Conservation (phyloP, 2,888 invertebrate genomes). For the Taphrorychus bicolor region DNA sequence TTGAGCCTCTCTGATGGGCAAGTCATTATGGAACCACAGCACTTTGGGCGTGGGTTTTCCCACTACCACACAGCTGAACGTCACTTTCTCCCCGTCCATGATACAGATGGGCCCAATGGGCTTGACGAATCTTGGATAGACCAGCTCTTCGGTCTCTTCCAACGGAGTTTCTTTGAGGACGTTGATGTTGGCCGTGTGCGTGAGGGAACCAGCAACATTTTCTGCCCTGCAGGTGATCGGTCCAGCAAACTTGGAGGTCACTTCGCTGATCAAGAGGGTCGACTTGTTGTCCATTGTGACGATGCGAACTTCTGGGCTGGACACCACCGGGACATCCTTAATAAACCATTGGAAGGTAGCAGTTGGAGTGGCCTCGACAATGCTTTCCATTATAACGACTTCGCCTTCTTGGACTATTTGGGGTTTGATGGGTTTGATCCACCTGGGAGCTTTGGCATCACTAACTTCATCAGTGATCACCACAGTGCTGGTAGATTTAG, state of each 20-base stretch:
- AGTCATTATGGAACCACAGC: constrained; percentile 79
- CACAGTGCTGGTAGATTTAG: constrained; percentile 83
- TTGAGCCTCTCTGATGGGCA: constrained; percentile 76
- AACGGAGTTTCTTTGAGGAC: constrained; percentile 65
- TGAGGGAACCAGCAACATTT: constrained; percentile 88
- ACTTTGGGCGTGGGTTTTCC: constrained; percentile 83
- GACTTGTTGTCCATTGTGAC: constrained; percentile 79
- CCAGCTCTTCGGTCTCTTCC: constrained; percentile 68
- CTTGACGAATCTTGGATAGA: constrained; percentile 79
- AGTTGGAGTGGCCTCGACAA: constrained; percentile 77
- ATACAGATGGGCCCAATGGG: constrained; percentile 77
- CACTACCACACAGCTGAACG: constrained; percentile 73
- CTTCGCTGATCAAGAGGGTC: constrained; percentile 77
- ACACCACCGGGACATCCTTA: constrained; percentile 74
- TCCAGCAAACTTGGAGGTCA: constrained; percentile 73
- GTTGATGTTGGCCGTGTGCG: constrained; percentile 79
- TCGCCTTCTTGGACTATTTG: constrained; percentile 75
- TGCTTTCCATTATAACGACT: constrained; percentile 79
- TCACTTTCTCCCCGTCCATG: constrained; percentile 89
- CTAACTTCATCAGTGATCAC: constrained; percentile 69
- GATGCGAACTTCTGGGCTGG: constrained; percentile 74
- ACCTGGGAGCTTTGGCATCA: constrained; percentile 73
- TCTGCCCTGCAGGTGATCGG: constrained; percentile 87
- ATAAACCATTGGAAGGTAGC: constrained; percentile 90
- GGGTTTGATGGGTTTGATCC: constrained; percentile 74